Evolutionary conservation across 37 sponge, comb jelly and placozoan genomes (phyloP), one percentile per base, ranked within the genome.

Genomic region (Halisarca cf. caerulea): DNA sequence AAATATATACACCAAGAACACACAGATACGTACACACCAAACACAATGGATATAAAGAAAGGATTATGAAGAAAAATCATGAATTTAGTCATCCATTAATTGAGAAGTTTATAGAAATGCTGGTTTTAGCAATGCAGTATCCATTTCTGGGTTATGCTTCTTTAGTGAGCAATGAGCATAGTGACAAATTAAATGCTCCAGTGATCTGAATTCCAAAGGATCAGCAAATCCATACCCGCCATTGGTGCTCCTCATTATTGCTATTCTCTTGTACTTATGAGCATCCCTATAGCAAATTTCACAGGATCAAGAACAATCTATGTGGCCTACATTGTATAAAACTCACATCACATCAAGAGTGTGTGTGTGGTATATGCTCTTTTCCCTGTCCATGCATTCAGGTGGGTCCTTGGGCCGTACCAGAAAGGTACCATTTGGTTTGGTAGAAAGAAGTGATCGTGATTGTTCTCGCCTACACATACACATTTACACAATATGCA

Each of bases 161-260:
- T 91, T 83, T 69, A 95, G 87, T 2, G 92, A 91, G 78, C 89
- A 89, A 66, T 64, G 74, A 45, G 92, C 85, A 78, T 95, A 95
- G 80, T 89, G 91, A 27, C 84, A 66, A 2, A 95, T 84, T 30
- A 95, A 75, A 44, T 79, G 88, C 32, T 78, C 62, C 36, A 95
- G 75, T 0, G 87, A 85, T 55, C 87, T 82, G 84, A 91, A 95
- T 59, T 95, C 95, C 39, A 80, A 87, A 2, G 95, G 95, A 51
- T 89, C 88, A 40, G 95, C 95, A 87, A 95, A 95, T 14, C 95
- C 95, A 59, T 77, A 95, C 60, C 92, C 92, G 0, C 89, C 92
- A 58, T 53, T 77, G 20, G 89, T 86, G 0, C 84, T 89, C 47
- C 72, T 78, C 71, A 87, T 84, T 21, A 92, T 87, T 2, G 93